Base-by-base conservation (phyloP, 2,888 invertebrate genomes). In the Calameuta pallipes region DNA sequence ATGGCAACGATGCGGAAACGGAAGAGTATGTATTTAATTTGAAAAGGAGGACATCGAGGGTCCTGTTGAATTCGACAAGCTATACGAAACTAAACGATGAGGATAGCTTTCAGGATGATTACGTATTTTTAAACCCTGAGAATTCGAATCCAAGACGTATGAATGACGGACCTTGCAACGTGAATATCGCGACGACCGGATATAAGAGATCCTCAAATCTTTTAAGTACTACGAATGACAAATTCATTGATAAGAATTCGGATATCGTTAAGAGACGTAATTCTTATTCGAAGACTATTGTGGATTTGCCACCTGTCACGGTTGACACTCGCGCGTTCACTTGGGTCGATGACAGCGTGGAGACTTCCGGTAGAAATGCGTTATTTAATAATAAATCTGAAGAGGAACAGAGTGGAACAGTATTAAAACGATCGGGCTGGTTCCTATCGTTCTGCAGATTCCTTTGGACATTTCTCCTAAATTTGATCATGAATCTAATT, bases 401-500 rank as follows among this genome's bases (percentile, higher is more conserved):
- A 23, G 9, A 15, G 6, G 23, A 23, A 23, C 56, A 56, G 9
- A 56, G 23, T 9, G 23, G 0, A 23, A 23, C 56, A 56, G 56
- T 56, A 56, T 56, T 56, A 56, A 56, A 56, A 56, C 56, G 56
- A 56, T 56, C 56, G 56, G 56, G 56, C 56, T 15, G 56, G 56
- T 34, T 31, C 23, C 33, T 34, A 36, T 74, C 74, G 30, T 74
- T 74, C 34, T 36, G 33, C 74, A 34, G 74, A 34, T 30, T 15
- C 12, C 4, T 34, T 36, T 74, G 34, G 33, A 73, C 80, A 76
- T 78, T 82, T 75, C 69, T 80, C 34, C 11, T 84, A 2, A 79
- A 69, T 33, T 34, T 88, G 13, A 11, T 88, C 11, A 86, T 84
- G 74, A 87, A 88, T 81, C 11, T 88, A 9, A 56, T 88, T 75